These are phyloP conservation scores for Lagocephalus sceleratus DNA, from an alignment of 2,797 vertebrate genomes.

Conservation along the genomic window DNA sequence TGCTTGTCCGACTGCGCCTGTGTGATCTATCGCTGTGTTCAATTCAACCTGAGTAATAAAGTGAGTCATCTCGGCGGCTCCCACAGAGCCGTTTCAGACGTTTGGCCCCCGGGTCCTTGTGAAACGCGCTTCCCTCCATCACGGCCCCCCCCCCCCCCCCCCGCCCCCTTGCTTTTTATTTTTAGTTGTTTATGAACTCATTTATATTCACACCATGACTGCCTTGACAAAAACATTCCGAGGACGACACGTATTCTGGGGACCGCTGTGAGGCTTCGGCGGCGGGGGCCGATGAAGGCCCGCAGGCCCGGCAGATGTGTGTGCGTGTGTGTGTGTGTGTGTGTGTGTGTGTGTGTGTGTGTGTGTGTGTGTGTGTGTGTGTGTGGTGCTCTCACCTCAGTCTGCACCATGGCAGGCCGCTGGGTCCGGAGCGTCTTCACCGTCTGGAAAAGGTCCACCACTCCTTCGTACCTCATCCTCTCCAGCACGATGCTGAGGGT, in stretches of 20 bases:
- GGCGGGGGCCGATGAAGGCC: too few species aligned
- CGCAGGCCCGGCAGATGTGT: too few species aligned
- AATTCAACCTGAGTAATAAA: not conserved
- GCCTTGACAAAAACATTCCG: too few species aligned
- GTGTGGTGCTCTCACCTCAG: constrained; percentile 85
- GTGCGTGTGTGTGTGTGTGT: too few species aligned
- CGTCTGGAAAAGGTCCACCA: constrained; percentile 96
- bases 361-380: too few species aligned
- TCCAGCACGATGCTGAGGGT: constrained; percentile 95
- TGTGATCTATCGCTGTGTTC: not conserved
- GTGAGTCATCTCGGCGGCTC: not conserved
- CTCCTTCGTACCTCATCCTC: constrained; percentile 94
- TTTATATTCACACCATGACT: constrained; percentile 9
- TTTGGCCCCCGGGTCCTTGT: not conserved
- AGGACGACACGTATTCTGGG: too few species aligned
- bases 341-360: too few species aligned
- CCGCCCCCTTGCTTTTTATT: too few species aligned
- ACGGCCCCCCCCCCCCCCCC: too few species aligned
- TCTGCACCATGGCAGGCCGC: constrained; percentile 96
- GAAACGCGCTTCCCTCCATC: not conserved
- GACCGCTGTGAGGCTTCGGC: constrained; percentile 1
- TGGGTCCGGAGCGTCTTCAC: constrained; percentile 95
- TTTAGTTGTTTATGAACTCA: not conserved
- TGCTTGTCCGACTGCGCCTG: not conserved
- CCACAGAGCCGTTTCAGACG: not conserved